phyloP scores from a whole-genome alignment of 2,113 vertebrate genomes.

The Pipa parva region DNA sequence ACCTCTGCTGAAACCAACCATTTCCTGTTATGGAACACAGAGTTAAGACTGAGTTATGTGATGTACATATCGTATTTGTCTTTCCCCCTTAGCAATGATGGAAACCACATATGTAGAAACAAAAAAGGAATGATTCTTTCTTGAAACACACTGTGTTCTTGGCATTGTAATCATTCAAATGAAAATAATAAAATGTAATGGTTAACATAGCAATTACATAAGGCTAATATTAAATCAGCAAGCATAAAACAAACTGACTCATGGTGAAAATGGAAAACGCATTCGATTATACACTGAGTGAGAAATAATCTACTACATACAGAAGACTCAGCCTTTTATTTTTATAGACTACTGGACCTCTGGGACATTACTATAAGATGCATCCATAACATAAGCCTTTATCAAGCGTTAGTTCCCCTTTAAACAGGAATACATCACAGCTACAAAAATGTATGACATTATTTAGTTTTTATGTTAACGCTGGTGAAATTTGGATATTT shows the following conservation, averaged over 20 bases:
- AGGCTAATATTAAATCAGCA: background rate
- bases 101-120: background rate
- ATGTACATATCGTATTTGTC: background rate
- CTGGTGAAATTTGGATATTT: no score
- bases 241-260: background rate
- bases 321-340: no score
- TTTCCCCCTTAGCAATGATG: background rate
- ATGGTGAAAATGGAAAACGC: no score
- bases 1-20: background rate
- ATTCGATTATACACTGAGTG: no score
- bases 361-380: no score
- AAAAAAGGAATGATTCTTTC: background rate
- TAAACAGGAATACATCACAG: no score
- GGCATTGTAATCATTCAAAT: background rate
- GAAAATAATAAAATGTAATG: background rate
- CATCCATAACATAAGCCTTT: no score
- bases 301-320: no score
- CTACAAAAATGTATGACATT: no score
- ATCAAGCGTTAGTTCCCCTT: no score
- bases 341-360: no score
- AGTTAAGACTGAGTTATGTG: background rate
- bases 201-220: background rate
- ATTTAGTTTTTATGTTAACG: no score
- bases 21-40: background rate
- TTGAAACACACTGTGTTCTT: background rate